Conservation (phyloP, 1,140 invertebrate species). For the Procambarus virginalis region DNA sequence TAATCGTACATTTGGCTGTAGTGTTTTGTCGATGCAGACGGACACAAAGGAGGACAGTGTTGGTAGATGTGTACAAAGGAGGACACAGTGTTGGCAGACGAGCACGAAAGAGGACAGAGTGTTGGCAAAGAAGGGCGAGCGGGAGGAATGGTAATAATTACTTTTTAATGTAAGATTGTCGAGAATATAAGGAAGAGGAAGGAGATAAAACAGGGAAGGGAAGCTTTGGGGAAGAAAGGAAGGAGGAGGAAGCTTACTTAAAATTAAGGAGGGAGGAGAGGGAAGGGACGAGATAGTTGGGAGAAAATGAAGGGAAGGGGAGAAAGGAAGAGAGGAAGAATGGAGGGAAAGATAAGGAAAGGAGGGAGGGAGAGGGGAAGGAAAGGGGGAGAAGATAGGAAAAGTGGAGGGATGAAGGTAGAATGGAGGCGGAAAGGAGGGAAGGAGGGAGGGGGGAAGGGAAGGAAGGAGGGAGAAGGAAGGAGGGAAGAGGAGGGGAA, state of each 20-base stretch:
- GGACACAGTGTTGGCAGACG: not conserved
- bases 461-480: not conserved
- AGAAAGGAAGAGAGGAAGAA: not conserved
- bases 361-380: not conserved
- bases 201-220: not conserved
- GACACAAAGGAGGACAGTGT: no score
- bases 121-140: no score
- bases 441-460: not conserved
- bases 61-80: no score
- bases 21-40: no score
- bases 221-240: not conserved
- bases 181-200: no score
- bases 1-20: no score
- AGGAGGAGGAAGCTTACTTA: not conserved
- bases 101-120: no score
- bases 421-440: not conserved
- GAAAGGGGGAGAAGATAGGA: not conserved
- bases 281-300: not conserved
- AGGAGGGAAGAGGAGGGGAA: not conserved
- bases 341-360: not conserved
- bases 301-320: not conserved
- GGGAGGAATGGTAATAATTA: no score
- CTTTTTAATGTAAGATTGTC: no score
- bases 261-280: not conserved
- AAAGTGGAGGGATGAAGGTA: not conserved